Evolutionary conservation across 1,140 invertebrate genomes (phyloP).

Genomic region (Sitophilus oryzae): DNA sequence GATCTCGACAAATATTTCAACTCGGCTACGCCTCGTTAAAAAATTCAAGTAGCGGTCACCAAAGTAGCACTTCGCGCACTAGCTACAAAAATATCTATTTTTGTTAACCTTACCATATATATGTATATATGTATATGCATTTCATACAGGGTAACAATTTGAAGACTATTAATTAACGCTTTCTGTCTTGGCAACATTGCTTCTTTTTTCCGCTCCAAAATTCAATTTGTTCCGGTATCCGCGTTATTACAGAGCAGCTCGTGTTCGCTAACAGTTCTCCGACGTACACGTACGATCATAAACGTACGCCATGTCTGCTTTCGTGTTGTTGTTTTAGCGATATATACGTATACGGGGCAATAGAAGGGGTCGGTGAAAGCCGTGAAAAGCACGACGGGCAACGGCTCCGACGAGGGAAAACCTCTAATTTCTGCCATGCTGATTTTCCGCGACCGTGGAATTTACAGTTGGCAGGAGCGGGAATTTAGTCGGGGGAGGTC

Average conservation of each 20-base stretch:
- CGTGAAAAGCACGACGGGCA: conserved; percentile 3
- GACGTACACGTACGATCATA: conserved; percentile 1
- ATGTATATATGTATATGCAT: no score
- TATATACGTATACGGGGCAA: conserved; percentile 3
- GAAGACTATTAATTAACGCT: background rate
- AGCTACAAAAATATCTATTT: no score
- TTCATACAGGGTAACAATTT: no score
- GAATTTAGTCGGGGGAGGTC: background rate
- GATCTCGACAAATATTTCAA: no score
- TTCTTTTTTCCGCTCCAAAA: conserved; percentile 2
- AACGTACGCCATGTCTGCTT: conserved; percentile 13
- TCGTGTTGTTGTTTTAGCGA: conserved; percentile 20
- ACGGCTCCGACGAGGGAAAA: no score
- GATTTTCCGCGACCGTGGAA: conserved; percentile 1
- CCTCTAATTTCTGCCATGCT: conserved; percentile 11
- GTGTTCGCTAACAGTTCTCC: conserved; percentile 3
- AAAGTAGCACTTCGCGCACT: no score
- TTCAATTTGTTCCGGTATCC: conserved; percentile 21
- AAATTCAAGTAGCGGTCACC: no score
- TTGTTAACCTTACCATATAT: no score
- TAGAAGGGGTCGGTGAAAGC: conserved; percentile 5
- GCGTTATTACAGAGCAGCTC: conserved; percentile 9
- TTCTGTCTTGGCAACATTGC: conserved; percentile 5
- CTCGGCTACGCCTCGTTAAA: no score
- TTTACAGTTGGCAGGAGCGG: background rate